phyloP scores from a whole-genome alignment of 2,888 invertebrate species.

The Syritta pipiens region DNA sequence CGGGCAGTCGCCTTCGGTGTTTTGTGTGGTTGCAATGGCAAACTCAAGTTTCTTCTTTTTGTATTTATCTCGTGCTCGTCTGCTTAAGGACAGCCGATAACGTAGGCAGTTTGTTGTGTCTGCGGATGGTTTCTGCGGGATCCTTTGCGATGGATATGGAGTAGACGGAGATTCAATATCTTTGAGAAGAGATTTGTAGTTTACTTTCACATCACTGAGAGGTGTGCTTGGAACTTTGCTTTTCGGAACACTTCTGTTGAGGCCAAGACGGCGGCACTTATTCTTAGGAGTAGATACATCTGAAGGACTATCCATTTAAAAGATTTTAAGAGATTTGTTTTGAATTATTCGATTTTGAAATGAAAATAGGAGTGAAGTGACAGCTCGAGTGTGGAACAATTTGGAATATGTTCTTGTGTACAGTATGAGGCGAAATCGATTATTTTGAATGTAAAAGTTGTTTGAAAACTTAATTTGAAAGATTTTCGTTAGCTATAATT shows the following conservation, averaged over 20 bases:
- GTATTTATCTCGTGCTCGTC: slow-evolving; percentile 63
- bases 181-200: slow-evolving; percentile 49
- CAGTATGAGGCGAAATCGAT: slow-evolving; percentile 10
- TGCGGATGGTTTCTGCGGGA: background rate
- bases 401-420: background rate
- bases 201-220: slow-evolving; percentile 63
- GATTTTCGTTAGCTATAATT: too few relatives aligned
- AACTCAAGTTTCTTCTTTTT: slow-evolving; percentile 62
- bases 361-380: background rate
- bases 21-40: background rate
- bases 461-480: too few relatives aligned
- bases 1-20: background rate
- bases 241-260: slow-evolving; percentile 24
- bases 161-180: slow-evolving; percentile 60
- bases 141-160: slow-evolving; percentile 21
- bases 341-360: background rate
- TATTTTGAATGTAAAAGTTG: too few relatives aligned
- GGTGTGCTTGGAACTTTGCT: slow-evolving; percentile 10
- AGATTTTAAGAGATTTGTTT: background rate
- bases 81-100: slow-evolving; percentile 71
- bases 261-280: slow-evolving; percentile 32
- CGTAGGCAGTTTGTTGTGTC: slow-evolving; percentile 71
- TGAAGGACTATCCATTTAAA: slow-evolving; percentile 2
- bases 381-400: background rate
- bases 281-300: slow-evolving; percentile 49